Evolutionary conservation across 2,888 invertebrate species (phyloP).

Genomic region (Leptopilina myrica): DNA sequence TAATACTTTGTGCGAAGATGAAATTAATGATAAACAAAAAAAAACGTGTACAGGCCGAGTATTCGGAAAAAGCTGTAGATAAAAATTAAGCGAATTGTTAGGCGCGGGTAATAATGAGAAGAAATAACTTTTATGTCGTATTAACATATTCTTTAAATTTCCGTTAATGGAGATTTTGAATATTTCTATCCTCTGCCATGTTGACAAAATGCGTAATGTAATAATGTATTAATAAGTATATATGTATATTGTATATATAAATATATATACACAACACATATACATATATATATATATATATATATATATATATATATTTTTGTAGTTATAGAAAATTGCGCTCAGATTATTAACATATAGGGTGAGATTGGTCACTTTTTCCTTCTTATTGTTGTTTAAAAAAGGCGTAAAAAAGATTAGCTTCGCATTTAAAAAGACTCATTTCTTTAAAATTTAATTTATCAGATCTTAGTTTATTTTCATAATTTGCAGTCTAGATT

Average conservation of each 20-base stretch:
- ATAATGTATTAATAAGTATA: slow-evolving; percentile 55
- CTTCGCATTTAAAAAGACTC: too few relatives aligned
- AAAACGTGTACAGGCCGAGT: slow-evolving; percentile 30
- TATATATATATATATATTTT: slow-evolving; percentile 66
- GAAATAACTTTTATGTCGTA: neutral
- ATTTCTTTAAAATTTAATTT: too few relatives aligned
- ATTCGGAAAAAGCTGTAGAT: slow-evolving; percentile 40
- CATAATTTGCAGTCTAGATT: too few relatives aligned
- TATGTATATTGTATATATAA: slow-evolving; percentile 51
- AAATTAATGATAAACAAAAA: slow-evolving; percentile 5
- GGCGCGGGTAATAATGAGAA: neutral
- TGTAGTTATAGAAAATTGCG: slow-evolving; percentile 71
- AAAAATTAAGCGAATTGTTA: slow-evolving; percentile 34
- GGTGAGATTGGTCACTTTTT: slow-evolving; percentile 59
- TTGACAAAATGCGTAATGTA: slow-evolving; percentile 67
- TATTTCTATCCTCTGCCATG: slow-evolving; percentile 69
- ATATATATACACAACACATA: slow-evolving; percentile 54
- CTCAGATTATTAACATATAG: slow-evolving; percentile 66
- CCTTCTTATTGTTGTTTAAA: slow-evolving; percentile 49
- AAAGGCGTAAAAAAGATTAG: too few relatives aligned
- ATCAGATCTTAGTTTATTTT: too few relatives aligned
- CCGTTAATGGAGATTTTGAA: slow-evolving; percentile 49
- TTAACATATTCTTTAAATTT: slow-evolving; percentile 32
- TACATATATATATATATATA: slow-evolving; percentile 61
- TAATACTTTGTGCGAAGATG: neutral